Percentiles rank a stretch among this genome's conserved stretches.
Evolutionary conservation across 2,113 vertebrate genomes (phyloP).

Genomic region (Sander vitreus): DNA sequence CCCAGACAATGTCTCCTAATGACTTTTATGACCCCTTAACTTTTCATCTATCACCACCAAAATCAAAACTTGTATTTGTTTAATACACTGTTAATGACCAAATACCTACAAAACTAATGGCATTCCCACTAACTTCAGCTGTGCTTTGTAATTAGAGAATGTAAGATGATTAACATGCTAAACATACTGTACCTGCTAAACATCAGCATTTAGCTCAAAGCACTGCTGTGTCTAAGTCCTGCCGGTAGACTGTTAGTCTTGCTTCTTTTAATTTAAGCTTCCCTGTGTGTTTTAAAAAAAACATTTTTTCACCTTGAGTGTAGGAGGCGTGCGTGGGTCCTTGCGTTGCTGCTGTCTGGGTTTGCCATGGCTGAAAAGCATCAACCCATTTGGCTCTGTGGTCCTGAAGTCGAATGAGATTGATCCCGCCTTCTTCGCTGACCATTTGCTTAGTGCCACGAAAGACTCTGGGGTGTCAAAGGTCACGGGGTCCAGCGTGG

Average conservation of each 20-base stretch:
- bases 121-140: neutral
- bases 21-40: neutral
- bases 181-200: neutral
- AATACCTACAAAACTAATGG: neutral
- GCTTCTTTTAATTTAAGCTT: neutral
- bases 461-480: conserved; percentile 98
- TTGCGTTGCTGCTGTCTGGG: conserved; percentile 91
- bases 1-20: neutral
- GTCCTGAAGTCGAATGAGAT: conserved; percentile 99
- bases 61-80: neutral
- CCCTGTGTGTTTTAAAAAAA: neutral
- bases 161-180: neutral
- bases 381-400: conserved; percentile 96
- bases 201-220: neutral
- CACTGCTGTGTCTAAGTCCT: neutral
- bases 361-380: conserved; percentile 97
- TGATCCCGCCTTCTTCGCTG: conserved; percentile 97
- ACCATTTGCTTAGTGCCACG: conserved; percentile 96
- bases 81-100: neutral
- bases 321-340: conserved; percentile 94
- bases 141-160: neutral
- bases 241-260: no score
- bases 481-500: conserved; percentile 97
- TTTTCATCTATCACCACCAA: neutral
- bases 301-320: conserved; percentile 86